Percentiles rank a stretch among this genome's conserved stretches.
Evolutionary conservation across 2,888 invertebrate species (phyloP).

Genomic region (Scelioninae gen. 2): DNA sequence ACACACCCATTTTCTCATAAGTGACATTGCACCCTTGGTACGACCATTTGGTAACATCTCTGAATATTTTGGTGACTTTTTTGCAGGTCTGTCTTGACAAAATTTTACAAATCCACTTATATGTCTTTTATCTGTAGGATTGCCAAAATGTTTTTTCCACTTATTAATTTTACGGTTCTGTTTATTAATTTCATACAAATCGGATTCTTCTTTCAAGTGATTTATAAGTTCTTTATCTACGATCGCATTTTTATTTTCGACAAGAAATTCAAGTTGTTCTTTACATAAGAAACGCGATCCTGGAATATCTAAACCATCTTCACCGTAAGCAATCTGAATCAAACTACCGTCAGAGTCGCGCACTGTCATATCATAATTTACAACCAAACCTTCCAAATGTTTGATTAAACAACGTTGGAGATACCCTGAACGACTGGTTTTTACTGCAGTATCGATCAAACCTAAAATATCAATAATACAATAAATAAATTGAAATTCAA

Average conservation of each 20-base stretch:
- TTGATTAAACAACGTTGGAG: slow-evolving; percentile 92
- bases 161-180: slow-evolving; percentile 79
- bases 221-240: slow-evolving; percentile 78
- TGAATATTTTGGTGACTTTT: slow-evolving; percentile 65
- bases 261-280: slow-evolving; percentile 86
- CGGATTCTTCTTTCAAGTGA: slow-evolving; percentile 78
- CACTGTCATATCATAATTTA: slow-evolving; percentile 96
- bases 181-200: slow-evolving; percentile 77
- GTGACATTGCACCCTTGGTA: slow-evolving; percentile 78
- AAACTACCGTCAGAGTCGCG: slow-evolving; percentile 92
- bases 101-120: slow-evolving; percentile 80
- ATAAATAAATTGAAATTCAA: no score
- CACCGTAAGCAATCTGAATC: slow-evolving; percentile 92
- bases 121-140: slow-evolving; percentile 75
- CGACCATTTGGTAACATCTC: slow-evolving; percentile 77
- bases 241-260: slow-evolving; percentile 85
- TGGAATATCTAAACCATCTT: slow-evolving; percentile 93
- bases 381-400: slow-evolving; percentile 95
- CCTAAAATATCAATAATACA: slow-evolving; percentile 71
- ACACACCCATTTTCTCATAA: slow-evolving; percentile 82
- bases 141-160: slow-evolving; percentile 80
- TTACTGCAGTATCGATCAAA: slow-evolving; percentile 99
- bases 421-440: slow-evolving; percentile 99
- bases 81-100: slow-evolving; percentile 73
- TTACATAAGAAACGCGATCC: slow-evolving; percentile 89